Conservation (phyloP, 2,797 vertebrate species). For the Clamator glandarius region DNA sequence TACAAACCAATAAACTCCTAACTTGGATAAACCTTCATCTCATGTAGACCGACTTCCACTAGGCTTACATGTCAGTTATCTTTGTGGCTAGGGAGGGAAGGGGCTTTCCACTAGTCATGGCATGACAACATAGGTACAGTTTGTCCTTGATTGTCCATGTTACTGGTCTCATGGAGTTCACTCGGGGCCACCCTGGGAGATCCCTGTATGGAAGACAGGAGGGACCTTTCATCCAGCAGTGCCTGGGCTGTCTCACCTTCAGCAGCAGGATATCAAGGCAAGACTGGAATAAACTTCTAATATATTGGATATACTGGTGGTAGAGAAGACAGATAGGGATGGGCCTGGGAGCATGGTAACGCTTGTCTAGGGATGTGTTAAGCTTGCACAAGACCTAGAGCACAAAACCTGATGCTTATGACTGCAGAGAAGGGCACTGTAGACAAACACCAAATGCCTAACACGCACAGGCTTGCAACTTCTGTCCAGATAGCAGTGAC, state of each 20-base stretch:
- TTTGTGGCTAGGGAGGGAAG: not conserved
- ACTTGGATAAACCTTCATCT: not conserved
- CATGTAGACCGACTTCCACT: not conserved
- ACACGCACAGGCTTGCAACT: not conserved
- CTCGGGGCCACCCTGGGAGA: not conserved
- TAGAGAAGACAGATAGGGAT: not conserved
- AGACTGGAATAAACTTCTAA: not conserved
- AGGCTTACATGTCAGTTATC: not conserved
- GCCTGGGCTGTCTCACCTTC: not conserved
- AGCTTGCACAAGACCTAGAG: not conserved
- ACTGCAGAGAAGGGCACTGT: not conserved
- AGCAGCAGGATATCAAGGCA: not conserved
- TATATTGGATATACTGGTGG: not conserved
- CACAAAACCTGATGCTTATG: not conserved
- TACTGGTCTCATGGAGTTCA: not conserved
- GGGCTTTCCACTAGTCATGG: not conserved
- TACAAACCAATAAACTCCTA: not conserved
- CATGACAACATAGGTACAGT: too few relatives aligned
- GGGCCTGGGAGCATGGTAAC: not conserved
- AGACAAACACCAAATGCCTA: not conserved
- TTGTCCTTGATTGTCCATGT: not conserved
- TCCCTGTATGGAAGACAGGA: not conserved
- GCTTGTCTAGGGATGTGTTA: not conserved
- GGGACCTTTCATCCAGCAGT: not conserved
- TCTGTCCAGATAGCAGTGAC: not conserved